Evolutionary conservation across 1,140 invertebrate genomes (phyloP), one percentile per base, ranked within the genome.

Genomic region (Drosophila mojavensis): DNA sequence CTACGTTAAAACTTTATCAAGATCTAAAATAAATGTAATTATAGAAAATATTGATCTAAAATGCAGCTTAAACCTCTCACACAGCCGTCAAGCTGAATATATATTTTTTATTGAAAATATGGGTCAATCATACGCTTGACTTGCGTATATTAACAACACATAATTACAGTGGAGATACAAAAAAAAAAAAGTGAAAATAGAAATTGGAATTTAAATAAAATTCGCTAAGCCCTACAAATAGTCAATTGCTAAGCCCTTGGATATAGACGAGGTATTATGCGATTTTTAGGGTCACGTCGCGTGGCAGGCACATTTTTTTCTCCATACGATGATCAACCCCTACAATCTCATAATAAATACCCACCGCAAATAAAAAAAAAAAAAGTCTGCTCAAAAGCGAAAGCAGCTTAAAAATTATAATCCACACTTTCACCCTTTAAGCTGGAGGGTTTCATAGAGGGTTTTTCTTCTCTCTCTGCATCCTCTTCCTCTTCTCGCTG

Each of bases 381-480:
- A 86, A 86, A 59, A 39, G 24, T 20, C 30, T 60, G 56, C 50
- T 75, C 62, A 86, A 88, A 89, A 75, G 84, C 78, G 85, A 88
- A 88, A 88, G 84, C 85, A 78, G 84, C 84, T 88, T 88, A 88
- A 78, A 88, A 90, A 75, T 84, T 89, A 88, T 88, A 88, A 88
- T 89, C 84, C 84, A 75, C 78, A 89, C 85, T 88, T 88, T 88
- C 80, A 80, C 85, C 83, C 78, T 45, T 85, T 89, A 74, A 83
- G 79, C 79, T 76, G 64, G 45, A 45, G 59, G 66, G 68, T 45
- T 15, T 11, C 36, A 39, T 11, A 13, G 36, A 39, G 36, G 36
- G 36, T 39, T 39, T 39, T 1, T 13, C 1, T 11, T 39, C 3
- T 36, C 6, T 33, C 6, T 33, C 6, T 33, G 30, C 30, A 6